A percentile compares a stretch with the other conserved stretches of the same genome.
Conservation (phyloP, 1,140 invertebrate species). For the Drosophila quadrilineata region DNA sequence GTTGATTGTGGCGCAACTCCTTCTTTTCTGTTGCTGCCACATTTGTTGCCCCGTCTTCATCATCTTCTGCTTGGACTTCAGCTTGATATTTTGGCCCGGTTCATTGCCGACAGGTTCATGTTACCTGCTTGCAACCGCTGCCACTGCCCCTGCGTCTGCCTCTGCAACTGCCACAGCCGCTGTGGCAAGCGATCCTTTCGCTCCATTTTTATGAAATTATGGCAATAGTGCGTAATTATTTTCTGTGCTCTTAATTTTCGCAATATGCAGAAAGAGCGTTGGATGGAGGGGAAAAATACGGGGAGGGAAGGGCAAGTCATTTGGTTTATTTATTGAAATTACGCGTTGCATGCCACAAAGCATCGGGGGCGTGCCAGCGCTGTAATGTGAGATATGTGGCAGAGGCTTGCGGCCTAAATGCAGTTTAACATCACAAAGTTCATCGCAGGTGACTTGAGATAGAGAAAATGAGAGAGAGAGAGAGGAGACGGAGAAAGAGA, state of each 20-base stretch:
- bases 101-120: constrained; percentile 73
- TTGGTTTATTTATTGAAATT: constrained; percentile 62
- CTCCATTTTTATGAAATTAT: constrained; percentile 69
- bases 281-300: too few species aligned
- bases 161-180: too few species aligned
- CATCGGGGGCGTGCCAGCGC: background rate
- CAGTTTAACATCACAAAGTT: background rate
- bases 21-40: constrained; percentile 49
- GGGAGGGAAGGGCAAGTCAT: constrained; percentile 23
- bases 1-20: constrained; percentile 77
- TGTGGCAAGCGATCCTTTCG: constrained; percentile 16
- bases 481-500: too few species aligned
- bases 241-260: constrained; percentile 77
- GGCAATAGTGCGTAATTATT: constrained; percentile 81
- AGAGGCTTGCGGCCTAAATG: background rate
- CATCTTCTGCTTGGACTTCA: constrained; percentile 1
- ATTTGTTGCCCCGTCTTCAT: constrained; percentile 13
- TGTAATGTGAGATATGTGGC: background rate
- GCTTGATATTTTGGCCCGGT: constrained; percentile 27
- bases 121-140: constrained; percentile 41
- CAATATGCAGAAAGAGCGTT: constrained; percentile 13
- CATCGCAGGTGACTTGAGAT: too few species aligned
- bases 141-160: constrained; percentile 10
- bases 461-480: too few species aligned
- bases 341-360: constrained; percentile 22